These are phyloP conservation scores for Sepioteuthis lessoniana DNA, from an alignment of 2,888 invertebrate species.

Conservation along the genomic window DNA sequence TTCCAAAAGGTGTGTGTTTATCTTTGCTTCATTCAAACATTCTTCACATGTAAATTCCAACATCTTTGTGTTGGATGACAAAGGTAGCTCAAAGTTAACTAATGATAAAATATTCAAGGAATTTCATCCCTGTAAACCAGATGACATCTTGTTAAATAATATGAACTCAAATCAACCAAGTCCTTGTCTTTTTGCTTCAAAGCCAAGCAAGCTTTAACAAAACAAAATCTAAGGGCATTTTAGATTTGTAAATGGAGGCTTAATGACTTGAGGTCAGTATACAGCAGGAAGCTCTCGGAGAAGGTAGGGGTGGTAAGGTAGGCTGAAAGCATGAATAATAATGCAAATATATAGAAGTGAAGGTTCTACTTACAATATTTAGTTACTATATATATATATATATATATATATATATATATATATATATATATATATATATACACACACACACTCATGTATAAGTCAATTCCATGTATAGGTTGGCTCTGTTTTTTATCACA, in stretches of 20 bases:
- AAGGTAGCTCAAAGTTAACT: background rate
- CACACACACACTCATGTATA: no score
- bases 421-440: no score
- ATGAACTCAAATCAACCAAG: background rate
- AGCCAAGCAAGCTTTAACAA: background rate
- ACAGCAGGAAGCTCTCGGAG: background rate
- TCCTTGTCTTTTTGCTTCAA: background rate
- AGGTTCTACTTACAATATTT: no score
- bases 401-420: no score
- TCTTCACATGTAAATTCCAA: background rate
- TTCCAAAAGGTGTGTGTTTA: background rate
- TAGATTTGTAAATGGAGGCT: background rate
- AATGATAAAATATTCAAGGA: background rate
- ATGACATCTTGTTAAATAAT: background rate
- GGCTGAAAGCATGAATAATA: background rate
- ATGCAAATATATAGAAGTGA: no score
- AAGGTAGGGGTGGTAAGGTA: background rate
- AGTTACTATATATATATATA: no score
- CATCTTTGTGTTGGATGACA: background rate
- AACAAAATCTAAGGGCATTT: background rate
- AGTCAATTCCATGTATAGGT: no score
- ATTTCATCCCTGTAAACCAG: background rate
- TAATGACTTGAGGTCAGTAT: background rate
- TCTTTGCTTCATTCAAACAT: background rate
- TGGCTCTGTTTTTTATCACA: no score